Percentiles rank a stretch among this genome's conserved stretches.
phyloP scores from a whole-genome alignment of 1,140 invertebrate species.

The Camponotus vicinus region DNA sequence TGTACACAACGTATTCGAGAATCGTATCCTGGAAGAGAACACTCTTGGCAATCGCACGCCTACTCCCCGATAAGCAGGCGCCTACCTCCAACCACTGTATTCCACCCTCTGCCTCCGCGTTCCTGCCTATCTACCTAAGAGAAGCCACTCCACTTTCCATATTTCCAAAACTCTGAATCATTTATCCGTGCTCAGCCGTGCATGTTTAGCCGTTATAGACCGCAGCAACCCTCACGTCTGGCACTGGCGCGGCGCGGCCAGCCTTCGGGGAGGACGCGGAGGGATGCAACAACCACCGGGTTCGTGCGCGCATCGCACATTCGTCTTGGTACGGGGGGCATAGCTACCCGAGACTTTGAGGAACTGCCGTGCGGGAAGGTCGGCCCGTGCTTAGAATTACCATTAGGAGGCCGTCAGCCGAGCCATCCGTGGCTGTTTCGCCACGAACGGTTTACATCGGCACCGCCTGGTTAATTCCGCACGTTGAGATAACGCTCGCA shows the following conservation, averaged over 20 bases:
- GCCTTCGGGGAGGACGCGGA: constrained; percentile 58
- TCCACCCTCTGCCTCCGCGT: constrained; percentile 20
- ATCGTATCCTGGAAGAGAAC: constrained; percentile 62
- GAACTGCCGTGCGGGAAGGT: constrained; percentile 66
- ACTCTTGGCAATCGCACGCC: constrained; percentile 70
- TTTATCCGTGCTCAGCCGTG: constrained; percentile 78
- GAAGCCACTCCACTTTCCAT: constrained; percentile 77
- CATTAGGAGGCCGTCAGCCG: constrained; percentile 64
- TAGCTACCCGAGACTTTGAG: constrained; percentile 69
- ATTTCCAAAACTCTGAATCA: constrained; percentile 80
- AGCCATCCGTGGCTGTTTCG: constrained; percentile 65
- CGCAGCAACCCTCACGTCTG: constrained; percentile 61
- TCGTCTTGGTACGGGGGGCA: constrained; percentile 64
- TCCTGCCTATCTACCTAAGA: constrained; percentile 48
- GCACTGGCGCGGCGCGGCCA: neutral
- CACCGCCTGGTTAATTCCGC: constrained; percentile 69
- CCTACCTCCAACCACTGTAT: constrained; percentile 21
- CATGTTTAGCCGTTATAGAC: constrained; percentile 66
- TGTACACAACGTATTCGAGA: constrained; percentile 58
- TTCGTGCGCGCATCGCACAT: constrained; percentile 69
- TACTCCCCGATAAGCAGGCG: constrained; percentile 38
- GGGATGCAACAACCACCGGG: constrained; percentile 72
- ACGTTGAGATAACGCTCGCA: constrained; percentile 58
- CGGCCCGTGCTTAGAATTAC: constrained; percentile 68
- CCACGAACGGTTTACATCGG: constrained; percentile 70